These are phyloP conservation scores for Tokudaia muenninki DNA, from an alignment of 2,797 vertebrate genomes.

Conservation along the genomic window DNA sequence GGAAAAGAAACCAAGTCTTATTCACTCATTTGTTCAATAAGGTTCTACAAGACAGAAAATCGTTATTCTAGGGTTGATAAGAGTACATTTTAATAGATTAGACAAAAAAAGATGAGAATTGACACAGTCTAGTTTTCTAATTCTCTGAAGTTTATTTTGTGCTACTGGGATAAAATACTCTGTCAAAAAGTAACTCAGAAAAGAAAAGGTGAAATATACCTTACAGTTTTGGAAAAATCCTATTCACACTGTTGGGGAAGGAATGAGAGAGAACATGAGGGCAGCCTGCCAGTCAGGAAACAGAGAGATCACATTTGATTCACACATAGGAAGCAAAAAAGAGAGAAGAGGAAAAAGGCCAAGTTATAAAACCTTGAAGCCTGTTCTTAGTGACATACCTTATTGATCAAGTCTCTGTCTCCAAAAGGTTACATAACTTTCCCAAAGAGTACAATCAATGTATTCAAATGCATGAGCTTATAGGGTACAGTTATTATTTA, in stretches of 20 bases:
- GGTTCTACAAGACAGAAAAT: neutral
- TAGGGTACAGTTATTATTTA: neutral
- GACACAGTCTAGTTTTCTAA: neutral
- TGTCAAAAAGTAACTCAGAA: neutral
- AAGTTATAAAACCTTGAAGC: neutral
- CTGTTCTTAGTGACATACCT: neutral
- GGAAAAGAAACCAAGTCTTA: neutral
- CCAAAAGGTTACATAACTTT: neutral
- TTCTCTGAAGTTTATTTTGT: neutral
- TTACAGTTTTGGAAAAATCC: neutral
- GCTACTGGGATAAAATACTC: neutral
- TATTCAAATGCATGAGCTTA: neutral
- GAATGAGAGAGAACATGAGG: neutral
- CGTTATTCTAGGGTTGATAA: neutral
- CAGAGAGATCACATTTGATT: neutral
- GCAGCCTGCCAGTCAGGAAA: neutral
- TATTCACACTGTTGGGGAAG: neutral
- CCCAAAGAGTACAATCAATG: neutral
- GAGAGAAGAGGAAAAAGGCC: neutral
- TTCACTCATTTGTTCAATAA: neutral
- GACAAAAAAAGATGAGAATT: slow-evolving; percentile 29
- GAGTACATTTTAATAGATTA: neutral
- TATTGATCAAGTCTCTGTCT: neutral
- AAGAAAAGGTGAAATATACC: neutral
- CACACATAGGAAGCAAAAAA: neutral